These are phyloP conservation scores for Gymnarchus niloticus DNA, from an alignment of 2,113 vertebrate genomes.

Conservation along the genomic window DNA sequence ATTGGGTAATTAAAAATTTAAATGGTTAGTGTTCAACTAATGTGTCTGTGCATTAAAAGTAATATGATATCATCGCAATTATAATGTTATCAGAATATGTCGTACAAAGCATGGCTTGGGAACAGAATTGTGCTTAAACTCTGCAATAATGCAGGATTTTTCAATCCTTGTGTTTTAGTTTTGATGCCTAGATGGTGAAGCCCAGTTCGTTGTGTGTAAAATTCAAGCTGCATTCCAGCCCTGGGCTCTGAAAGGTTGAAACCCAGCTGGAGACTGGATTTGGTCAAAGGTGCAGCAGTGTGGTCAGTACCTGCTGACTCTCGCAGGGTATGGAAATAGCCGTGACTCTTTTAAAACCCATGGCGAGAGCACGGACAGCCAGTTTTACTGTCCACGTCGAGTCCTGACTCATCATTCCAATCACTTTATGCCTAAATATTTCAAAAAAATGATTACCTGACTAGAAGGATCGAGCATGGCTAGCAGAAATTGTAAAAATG, in stretches of 20 bases:
- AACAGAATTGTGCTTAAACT: background rate
- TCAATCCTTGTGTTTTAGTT: background rate
- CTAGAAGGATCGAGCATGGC: background rate
- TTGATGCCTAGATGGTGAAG: background rate
- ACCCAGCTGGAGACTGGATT: background rate
- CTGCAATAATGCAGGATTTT: background rate
- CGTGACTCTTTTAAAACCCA: background rate
- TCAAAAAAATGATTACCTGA: background rate
- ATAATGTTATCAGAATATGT: background rate
- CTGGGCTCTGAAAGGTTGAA: background rate
- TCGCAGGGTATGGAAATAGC: constrained; percentile 2
- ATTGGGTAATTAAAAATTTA: background rate
- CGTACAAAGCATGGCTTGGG: background rate
- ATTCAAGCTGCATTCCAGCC: background rate
- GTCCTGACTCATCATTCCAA: background rate
- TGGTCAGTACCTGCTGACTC: background rate
- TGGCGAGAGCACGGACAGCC: too few relatives aligned
- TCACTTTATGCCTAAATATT: background rate
- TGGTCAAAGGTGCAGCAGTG: background rate
- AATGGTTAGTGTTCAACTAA: background rate
- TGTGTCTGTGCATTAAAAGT: background rate
- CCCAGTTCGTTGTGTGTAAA: background rate
- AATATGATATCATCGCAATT: background rate
- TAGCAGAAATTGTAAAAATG: background rate
- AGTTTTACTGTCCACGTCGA: background rate